Evolutionary conservation across 2,797 vertebrate species (phyloP).

Genomic region (Otolemur crassicaudatus): DNA sequence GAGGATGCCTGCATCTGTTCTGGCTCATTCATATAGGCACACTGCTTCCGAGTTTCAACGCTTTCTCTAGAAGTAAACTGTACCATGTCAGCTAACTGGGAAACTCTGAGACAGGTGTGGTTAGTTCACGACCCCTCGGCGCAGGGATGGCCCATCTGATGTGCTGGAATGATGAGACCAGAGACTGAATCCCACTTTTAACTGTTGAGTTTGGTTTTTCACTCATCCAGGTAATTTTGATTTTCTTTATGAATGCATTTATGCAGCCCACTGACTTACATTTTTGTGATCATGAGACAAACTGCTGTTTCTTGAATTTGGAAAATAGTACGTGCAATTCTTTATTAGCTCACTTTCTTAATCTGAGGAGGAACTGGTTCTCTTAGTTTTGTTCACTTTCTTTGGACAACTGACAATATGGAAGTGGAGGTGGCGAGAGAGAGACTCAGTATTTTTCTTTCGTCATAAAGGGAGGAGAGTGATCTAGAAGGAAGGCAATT

Average conservation of each 20-base stretch:
- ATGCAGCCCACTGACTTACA: background rate
- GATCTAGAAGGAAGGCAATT: background rate
- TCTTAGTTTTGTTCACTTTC: background rate
- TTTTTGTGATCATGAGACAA: background rate
- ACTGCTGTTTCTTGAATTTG: background rate
- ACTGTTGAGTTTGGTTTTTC: background rate
- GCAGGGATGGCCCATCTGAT: background rate
- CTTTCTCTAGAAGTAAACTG: background rate
- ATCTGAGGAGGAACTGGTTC: background rate
- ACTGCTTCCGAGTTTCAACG: background rate
- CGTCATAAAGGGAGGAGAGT: background rate
- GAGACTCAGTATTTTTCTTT: background rate
- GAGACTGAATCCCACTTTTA: background rate
- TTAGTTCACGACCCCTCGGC: background rate
- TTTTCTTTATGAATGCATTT: background rate
- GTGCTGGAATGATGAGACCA: background rate
- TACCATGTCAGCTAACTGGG: background rate
- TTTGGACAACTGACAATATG: background rate
- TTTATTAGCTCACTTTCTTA: background rate
- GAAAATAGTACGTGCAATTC: no score
- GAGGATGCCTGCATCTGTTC: background rate
- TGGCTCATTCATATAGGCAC: fast-evolving
- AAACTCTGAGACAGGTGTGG: background rate
- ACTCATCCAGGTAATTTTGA: background rate
- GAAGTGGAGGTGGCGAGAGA: background rate